Conservation (phyloP, 2,113 vertebrate species). For the Xenopus borealis region DNA sequence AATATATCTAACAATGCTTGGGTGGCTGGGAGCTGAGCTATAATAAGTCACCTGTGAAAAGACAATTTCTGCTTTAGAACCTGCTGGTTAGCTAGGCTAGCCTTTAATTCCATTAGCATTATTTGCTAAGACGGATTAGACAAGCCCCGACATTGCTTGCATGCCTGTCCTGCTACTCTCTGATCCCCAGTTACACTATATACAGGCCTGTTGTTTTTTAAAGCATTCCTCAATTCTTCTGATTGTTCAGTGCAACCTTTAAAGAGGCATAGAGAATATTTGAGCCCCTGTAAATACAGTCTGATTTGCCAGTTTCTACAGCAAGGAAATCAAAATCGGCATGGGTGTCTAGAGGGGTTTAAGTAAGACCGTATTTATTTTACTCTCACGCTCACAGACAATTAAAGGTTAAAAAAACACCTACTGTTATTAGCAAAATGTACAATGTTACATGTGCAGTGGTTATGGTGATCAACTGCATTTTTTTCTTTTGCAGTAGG, state of each 20-base stretch:
- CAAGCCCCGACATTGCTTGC: conserved; percentile 38
- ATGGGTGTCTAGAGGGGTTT: background rate
- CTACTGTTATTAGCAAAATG: too few relatives aligned
- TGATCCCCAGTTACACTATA: conserved; percentile 30
- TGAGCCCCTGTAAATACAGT: conserved; percentile 14
- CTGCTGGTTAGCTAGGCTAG: conserved; percentile 47
- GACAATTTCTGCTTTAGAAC: conserved; percentile 14
- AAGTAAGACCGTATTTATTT: too few relatives aligned
- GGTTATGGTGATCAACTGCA: too few relatives aligned
- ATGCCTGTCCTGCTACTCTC: conserved; percentile 36
- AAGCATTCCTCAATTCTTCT: conserved; percentile 41
- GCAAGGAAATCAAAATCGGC: conserved; percentile 7
- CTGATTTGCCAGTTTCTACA: conserved; percentile 32
- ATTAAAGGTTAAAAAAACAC: too few relatives aligned
- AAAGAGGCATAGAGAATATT: conserved; percentile 38
- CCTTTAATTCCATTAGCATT: conserved; percentile 53
- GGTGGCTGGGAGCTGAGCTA: background rate
- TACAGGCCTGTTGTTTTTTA: conserved; percentile 35
- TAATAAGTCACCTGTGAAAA: conserved; percentile 29
- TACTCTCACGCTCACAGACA: too few relatives aligned
- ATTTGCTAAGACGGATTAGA: conserved; percentile 46
- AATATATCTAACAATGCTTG: background rate
- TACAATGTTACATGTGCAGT: too few relatives aligned
- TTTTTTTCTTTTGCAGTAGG: too few relatives aligned
- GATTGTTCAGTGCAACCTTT: conserved; percentile 22